Evolutionary conservation across 2,888 invertebrate species (phyloP).

Genomic region (Pheosia tremula): DNA sequence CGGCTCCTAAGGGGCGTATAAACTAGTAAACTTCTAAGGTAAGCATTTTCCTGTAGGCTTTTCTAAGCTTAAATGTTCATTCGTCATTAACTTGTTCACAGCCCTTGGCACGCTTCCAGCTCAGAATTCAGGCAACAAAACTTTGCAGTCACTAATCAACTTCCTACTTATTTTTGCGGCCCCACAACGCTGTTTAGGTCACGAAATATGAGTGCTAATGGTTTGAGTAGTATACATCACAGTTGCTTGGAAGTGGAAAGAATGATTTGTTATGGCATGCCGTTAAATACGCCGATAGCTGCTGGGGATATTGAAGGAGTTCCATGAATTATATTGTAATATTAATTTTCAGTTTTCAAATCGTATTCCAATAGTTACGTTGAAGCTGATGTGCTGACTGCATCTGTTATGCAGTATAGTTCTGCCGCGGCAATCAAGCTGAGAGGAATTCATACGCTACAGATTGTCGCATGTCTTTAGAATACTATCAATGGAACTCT

Average conservation of each 20-base stretch:
- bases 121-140: slow-evolving; percentile 46
- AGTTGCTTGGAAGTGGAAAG: slow-evolving; percentile 16
- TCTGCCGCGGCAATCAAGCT: no score
- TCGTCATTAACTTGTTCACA: slow-evolving; percentile 53
- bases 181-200: slow-evolving; percentile 19
- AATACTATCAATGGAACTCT: no score
- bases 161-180: slow-evolving; percentile 47
- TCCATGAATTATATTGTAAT: no score
- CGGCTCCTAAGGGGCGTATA: no score
- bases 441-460: no score
- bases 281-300: slow-evolving; percentile 4
- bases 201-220: slow-evolving; percentile 45
- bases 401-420: no score
- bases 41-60: slow-evolving; percentile 33
- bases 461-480: no score
- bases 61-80: slow-evolving; percentile 47
- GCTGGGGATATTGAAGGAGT: no score
- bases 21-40: no score
- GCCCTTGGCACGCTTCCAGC: slow-evolving; percentile 56
- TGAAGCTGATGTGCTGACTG: no score
- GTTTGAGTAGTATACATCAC: slow-evolving; percentile 39
- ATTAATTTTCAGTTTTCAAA: no score
- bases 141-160: slow-evolving; percentile 65
- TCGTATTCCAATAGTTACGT: no score
- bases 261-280: slow-evolving; percentile 9